Conservation (phyloP, 1,140 invertebrate genomes). For the Zaprionus taronus region DNA sequence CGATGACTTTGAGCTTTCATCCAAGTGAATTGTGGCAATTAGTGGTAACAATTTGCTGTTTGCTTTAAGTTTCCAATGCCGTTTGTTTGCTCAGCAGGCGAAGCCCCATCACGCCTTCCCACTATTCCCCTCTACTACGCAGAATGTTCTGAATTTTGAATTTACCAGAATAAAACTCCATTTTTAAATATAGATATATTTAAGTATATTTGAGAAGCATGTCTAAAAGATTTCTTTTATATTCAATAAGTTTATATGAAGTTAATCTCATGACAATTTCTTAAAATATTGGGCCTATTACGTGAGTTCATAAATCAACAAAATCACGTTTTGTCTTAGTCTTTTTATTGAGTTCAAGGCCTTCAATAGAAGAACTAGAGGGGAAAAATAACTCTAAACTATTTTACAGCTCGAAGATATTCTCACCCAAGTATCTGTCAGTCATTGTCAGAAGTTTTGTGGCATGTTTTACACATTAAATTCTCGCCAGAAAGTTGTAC, state of each 20-base stretch:
- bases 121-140: not conserved
- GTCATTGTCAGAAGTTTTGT: slow-evolving; percentile 31
- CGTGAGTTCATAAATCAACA: slow-evolving; percentile 7
- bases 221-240: not conserved
- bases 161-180: not conserved
- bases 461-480: slow-evolving; percentile 34
- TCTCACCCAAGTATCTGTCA: slow-evolving; percentile 7
- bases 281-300: slow-evolving; percentile 42
- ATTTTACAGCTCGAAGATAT: not conserved
- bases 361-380: not conserved
- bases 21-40: slow-evolving; percentile 75
- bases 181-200: not conserved
- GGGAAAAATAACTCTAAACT: not conserved
- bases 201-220: not conserved
- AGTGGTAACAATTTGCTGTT: slow-evolving; percentile 79
- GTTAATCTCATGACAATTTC: slow-evolving; percentile 27
- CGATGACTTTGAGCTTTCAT: slow-evolving; percentile 37
- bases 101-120: not conserved
- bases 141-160: not conserved
- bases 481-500: slow-evolving; percentile 19
- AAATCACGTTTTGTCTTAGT: not conserved
- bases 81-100: slow-evolving; percentile 26
- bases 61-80: slow-evolving; percentile 64
- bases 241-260: not conserved
- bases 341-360: not conserved